phyloP scores from a whole-genome alignment of 2,888 invertebrate genomes.

The Exephanes ischioxanthus region DNA sequence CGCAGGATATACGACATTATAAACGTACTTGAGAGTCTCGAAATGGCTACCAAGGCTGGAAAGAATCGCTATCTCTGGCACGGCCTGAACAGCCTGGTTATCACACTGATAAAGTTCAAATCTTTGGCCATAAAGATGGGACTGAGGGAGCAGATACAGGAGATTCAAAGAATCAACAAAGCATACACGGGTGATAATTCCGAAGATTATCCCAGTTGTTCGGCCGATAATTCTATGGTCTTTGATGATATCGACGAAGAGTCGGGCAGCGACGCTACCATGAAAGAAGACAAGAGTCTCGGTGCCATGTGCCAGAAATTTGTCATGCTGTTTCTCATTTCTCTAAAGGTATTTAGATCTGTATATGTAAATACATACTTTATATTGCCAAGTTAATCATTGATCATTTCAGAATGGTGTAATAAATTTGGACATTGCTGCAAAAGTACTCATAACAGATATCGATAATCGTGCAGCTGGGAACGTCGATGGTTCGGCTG shows the following conservation, averaged over 20 bases:
- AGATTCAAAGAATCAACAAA: constrained; percentile 74
- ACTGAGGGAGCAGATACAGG: constrained; percentile 86
- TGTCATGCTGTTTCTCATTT: constrained; percentile 90
- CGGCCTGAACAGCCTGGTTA: constrained; percentile 87
- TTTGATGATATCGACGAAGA: constrained; percentile 71
- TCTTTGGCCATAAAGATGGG: constrained; percentile 87
- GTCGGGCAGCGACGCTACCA: constrained; percentile 84
- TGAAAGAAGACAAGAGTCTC: constrained; percentile 89
- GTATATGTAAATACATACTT: not conserved
- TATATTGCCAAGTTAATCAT: constrained; percentile 36
- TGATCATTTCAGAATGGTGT: constrained; percentile 86
- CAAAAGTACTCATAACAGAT: constrained; percentile 88
- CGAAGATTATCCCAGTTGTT: constrained; percentile 63
- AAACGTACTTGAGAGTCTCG: constrained; percentile 90
- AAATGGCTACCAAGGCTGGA: constrained; percentile 88
- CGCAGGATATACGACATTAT: constrained; percentile 91
- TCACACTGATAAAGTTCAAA: constrained; percentile 88
- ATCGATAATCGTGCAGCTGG: constrained; percentile 86
- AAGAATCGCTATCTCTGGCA: constrained; percentile 91
- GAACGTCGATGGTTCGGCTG: constrained; percentile 67
- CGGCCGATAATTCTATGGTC: constrained; percentile 64
- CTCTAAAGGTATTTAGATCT: constrained; percentile 86
- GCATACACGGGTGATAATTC: constrained; percentile 73
- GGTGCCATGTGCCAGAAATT: constrained; percentile 90
- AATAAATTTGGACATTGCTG: constrained; percentile 89